Evolutionary conservation across 1,140 invertebrate genomes (phyloP).

Genomic region (Pseudoatta argentina): DNA sequence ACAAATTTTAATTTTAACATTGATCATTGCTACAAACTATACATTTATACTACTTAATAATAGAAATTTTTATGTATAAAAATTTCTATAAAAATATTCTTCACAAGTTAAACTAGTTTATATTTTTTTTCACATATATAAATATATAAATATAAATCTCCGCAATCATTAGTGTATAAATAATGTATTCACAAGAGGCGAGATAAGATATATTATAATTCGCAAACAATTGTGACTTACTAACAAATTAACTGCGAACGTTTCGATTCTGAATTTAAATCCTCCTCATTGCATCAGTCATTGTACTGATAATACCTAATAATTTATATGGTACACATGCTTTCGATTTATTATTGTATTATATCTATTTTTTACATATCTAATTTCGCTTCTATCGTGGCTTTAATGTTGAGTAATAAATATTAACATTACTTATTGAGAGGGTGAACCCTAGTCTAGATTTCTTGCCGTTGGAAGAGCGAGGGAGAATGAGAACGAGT

Average conservation of each 20-base stretch:
- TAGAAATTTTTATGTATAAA: not conserved
- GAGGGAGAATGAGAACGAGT: conserved; percentile 69
- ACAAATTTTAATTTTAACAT: not conserved
- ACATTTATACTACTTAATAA: not conserved
- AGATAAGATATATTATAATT: no score
- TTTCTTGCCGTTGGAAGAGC: conserved; percentile 57
- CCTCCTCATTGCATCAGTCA: no score
- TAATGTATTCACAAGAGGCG: no score
- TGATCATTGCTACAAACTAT: not conserved
- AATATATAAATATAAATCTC: no score
- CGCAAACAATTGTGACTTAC: no score
- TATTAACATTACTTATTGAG: conserved; percentile 7
- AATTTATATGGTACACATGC: not conserved
- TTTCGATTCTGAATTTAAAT: no score
- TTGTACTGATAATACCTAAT: no score
- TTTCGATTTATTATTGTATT: not conserved
- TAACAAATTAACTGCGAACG: no score
- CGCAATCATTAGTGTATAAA: no score
- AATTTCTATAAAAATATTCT: not conserved
- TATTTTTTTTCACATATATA: not conserved
- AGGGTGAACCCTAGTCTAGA: not conserved
- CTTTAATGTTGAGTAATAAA: conserved; percentile 3
- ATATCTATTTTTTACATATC: not conserved
- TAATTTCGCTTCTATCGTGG: not conserved
- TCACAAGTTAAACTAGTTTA: not conserved